Evolutionary conservation across 1,140 invertebrate species (phyloP).

Genomic region (Cydia pomonella): DNA sequence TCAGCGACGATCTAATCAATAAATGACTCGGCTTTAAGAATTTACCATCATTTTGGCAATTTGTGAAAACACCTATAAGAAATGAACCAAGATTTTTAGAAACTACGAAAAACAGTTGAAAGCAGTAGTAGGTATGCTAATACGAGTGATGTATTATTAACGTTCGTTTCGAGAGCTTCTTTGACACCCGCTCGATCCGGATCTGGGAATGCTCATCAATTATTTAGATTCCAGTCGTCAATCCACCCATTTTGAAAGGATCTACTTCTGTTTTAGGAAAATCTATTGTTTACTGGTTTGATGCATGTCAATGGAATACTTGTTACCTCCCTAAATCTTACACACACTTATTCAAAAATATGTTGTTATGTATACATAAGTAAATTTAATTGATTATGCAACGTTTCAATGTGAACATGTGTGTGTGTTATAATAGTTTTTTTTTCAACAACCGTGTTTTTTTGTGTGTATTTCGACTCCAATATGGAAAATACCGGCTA

Average conservation of each 20-base stretch:
- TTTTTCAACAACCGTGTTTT: too few species aligned
- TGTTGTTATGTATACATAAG: too few species aligned
- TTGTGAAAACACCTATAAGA: not conserved
- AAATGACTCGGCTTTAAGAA: not conserved
- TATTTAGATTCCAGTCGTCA: slow-evolving; percentile 29
- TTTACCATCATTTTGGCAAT: not conserved
- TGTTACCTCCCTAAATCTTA: not conserved
- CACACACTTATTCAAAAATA: too few species aligned
- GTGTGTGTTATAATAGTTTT: too few species aligned
- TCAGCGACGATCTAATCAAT: not conserved
- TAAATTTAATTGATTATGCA: too few species aligned
- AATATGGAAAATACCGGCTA: too few species aligned
- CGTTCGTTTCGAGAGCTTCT: slow-evolving; percentile 13
- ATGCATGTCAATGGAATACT: not conserved
- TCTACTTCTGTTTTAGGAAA: slow-evolving; percentile 6
- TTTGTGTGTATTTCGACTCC: too few species aligned
- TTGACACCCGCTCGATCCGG: slow-evolving; percentile 6
- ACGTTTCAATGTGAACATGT: too few species aligned
- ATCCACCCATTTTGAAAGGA: slow-evolving; percentile 10
- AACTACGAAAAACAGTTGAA: slow-evolving; percentile 21
- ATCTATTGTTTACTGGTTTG: not conserved
- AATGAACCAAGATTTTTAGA: not conserved
- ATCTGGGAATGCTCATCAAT: slow-evolving; percentile 26
- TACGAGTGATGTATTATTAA: slow-evolving; percentile 23
- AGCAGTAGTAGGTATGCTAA: not conserved